Evolutionary conservation across 2,888 invertebrate species (phyloP).

Genomic region (Hyppa rectilinea): DNA sequence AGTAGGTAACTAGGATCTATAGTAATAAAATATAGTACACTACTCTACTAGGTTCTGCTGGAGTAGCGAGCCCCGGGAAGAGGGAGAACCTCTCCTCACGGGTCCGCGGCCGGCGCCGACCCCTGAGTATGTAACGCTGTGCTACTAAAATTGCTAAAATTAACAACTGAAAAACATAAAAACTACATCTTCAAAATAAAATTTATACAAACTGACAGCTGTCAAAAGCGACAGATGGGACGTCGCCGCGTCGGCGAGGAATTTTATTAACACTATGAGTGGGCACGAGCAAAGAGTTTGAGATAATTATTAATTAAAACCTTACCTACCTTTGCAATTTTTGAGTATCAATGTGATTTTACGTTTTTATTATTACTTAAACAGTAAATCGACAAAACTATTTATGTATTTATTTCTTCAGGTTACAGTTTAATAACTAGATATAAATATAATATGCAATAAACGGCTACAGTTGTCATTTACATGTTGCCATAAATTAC

Average conservation of each 20-base stretch:
- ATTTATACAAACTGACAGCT: slow-evolving; percentile 32
- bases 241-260: neutral
- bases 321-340: slow-evolving; percentile 6
- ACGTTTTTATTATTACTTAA: neutral
- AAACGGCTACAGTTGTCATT: neutral
- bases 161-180: slow-evolving; percentile 16
- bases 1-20: neutral
- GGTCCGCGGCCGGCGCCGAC: slow-evolving; percentile 6
- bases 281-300: slow-evolving; percentile 23
- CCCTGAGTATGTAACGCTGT: slow-evolving; percentile 36
- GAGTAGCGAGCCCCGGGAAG: neutral
- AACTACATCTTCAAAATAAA: slow-evolving; percentile 36
- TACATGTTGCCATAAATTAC: neutral
- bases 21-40: slow-evolving; percentile 30
- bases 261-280: neutral
- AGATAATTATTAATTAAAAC: neutral
- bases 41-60: slow-evolving; percentile 21
- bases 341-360: neutral
- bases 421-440: neutral
- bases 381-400: neutral
- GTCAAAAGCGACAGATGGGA: slow-evolving; percentile 13
- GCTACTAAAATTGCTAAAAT: slow-evolving; percentile 47
- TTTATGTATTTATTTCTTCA: neutral
- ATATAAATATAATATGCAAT: neutral
- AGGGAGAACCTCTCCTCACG: neutral